Conservation (phyloP, 2,113 vertebrate species). For the Leptocoma aspasia region DNA sequence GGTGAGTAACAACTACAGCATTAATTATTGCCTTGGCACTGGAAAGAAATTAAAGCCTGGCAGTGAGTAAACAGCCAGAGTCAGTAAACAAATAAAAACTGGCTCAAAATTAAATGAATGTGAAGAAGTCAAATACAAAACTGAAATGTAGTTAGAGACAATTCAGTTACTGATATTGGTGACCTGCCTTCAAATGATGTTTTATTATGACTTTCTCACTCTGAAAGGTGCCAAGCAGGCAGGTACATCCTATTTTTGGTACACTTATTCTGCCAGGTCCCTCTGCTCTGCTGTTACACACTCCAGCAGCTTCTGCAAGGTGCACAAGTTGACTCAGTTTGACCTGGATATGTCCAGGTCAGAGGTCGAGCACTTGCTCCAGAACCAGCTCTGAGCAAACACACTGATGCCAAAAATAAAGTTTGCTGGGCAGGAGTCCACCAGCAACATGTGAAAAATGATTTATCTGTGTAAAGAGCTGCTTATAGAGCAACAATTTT, state of each 20-base stretch:
- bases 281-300: not conserved
- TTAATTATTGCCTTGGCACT: not conserved
- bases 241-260: fast-evolving
- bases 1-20: not conserved
- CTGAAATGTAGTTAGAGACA: not conserved
- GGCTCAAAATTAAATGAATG: not conserved
- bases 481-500: not conserved
- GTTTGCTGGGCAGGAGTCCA: not conserved
- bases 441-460: fast-evolving
- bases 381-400: not conserved
- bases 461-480: not conserved
- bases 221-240: not conserved
- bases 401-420: not conserved
- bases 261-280: not conserved
- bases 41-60: not conserved
- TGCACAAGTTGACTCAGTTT: not conserved
- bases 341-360: not conserved
- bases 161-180: not conserved
- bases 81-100: not conserved
- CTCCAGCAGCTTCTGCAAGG: not conserved
- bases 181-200: not conserved
- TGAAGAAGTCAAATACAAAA: not conserved
- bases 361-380: not conserved
- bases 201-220: not conserved
- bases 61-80: not conserved